A percentile compares a stretch with the other conserved stretches of the same genome.
phyloP scores from a whole-genome alignment of 2,888 invertebrate species.

The Brachyopa scutellaris region DNA sequence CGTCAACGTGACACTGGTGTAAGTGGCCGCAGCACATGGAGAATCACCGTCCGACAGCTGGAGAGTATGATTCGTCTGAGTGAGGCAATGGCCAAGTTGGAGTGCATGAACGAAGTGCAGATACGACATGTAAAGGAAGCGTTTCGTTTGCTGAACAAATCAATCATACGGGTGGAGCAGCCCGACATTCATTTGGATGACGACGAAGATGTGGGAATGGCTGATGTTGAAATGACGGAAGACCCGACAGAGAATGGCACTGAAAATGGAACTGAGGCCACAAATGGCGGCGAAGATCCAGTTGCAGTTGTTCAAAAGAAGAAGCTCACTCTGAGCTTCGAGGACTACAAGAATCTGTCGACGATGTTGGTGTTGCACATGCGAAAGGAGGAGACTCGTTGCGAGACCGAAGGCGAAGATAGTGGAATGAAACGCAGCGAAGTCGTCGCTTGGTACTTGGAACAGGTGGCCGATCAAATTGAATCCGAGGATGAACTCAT shows the following conservation, averaged over 20 bases:
- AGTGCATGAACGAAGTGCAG: slow-evolving; percentile 95
- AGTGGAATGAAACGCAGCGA: slow-evolving; percentile 89
- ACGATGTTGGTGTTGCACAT: slow-evolving; percentile 95
- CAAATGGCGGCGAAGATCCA: slow-evolving; percentile 36
- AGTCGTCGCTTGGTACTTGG: slow-evolving; percentile 96
- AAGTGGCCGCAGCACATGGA: slow-evolving; percentile 90
- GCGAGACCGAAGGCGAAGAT: slow-evolving; percentile 85
- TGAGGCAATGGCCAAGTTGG: slow-evolving; percentile 97
- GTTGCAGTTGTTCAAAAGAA: slow-evolving; percentile 84
- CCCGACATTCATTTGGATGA: slow-evolving; percentile 97
- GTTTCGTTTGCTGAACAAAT: slow-evolving; percentile 94
- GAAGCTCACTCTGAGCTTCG: slow-evolving; percentile 92
- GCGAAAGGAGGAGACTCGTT: slow-evolving; percentile 90
- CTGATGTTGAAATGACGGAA: slow-evolving; percentile 84
- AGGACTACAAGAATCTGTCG: slow-evolving; percentile 95
- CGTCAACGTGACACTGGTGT: slow-evolving; percentile 91
- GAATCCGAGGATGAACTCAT: slow-evolving; percentile 95
- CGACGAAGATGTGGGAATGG: slow-evolving; percentile 85
- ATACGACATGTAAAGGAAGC: slow-evolving; percentile 96
- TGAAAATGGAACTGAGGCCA: slow-evolving; percentile 37
- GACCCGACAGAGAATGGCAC: slow-evolving; percentile 82
- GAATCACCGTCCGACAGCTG: slow-evolving; percentile 97
- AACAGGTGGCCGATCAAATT: slow-evolving; percentile 92
- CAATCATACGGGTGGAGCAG: slow-evolving; percentile 98
- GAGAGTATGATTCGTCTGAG: slow-evolving; percentile 97